Conservation (phyloP, 2,113 vertebrate genomes). For the Taurulus bubalis region DNA sequence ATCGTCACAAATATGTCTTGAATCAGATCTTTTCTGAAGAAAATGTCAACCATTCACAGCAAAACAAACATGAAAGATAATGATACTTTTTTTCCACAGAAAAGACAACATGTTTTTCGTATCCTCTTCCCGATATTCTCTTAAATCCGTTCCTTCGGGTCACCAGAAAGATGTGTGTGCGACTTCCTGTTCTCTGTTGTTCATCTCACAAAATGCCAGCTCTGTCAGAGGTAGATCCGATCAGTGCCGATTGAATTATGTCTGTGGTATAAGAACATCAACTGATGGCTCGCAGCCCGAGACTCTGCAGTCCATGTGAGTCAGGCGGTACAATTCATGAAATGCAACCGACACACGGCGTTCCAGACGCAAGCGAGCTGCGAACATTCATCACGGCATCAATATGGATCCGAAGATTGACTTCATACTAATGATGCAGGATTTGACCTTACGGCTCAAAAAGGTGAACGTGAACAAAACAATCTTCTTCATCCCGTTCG, state of each 20-base stretch:
- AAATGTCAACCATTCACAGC: background rate
- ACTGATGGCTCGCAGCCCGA: constrained; percentile 49
- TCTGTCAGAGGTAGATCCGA: constrained; percentile 53
- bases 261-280: constrained; percentile 62
- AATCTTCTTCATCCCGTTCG: constrained; percentile 6
- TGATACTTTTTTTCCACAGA: too few relatives aligned
- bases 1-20: too few relatives aligned
- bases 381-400: constrained; percentile 42
- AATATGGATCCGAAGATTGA: constrained; percentile 26
- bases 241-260: constrained; percentile 57
- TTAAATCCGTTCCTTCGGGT: background rate
- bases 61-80: background rate
- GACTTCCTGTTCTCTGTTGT: constrained; percentile 26
- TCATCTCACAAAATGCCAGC: constrained; percentile 57
- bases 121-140: background rate
- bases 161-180: constrained; percentile 7
- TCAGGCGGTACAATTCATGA: constrained; percentile 64
- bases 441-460: constrained; percentile 1
- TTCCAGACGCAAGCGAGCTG: too few relatives aligned
- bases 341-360: constrained; percentile 52
- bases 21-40: too few relatives aligned
- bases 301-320: constrained; percentile 56
- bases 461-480: constrained; percentile 26
- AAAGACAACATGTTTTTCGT: background rate
- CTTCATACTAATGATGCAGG: constrained; percentile 21